A percentile compares a stretch with the other conserved stretches of the same genome.
phyloP scores from a whole-genome alignment of 2,797 vertebrate genomes.

The Toxotes lorentzi region DNA sequence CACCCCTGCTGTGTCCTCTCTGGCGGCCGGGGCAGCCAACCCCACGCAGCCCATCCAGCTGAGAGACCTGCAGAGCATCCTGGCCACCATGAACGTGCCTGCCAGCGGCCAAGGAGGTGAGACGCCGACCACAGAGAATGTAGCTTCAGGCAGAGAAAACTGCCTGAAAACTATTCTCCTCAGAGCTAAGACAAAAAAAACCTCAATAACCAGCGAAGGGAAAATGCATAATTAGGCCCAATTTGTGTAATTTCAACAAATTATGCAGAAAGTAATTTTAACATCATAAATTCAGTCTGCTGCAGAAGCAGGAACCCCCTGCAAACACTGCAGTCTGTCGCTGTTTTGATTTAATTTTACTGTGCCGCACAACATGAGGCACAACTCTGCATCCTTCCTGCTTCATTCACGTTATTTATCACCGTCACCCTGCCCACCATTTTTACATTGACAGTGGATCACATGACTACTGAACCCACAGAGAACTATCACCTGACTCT shows the following conservation, averaged over 20 bases:
- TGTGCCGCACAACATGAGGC: background rate
- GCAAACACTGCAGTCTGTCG: background rate
- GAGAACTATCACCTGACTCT: no score
- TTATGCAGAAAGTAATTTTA: slow-evolving; percentile 25
- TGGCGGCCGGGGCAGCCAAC: slow-evolving; percentile 87
- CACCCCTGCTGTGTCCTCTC: slow-evolving; percentile 84
- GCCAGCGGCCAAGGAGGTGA: slow-evolving; percentile 91
- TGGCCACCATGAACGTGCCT: slow-evolving; percentile 97
- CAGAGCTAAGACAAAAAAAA: background rate
- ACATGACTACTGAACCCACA: no score
- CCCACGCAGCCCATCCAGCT: slow-evolving; percentile 96
- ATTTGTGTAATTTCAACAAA: slow-evolving; percentile 13
- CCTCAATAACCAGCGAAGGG: background rate
- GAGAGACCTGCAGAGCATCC: slow-evolving; percentile 97
- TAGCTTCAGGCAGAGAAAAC: background rate
- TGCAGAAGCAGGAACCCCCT: slow-evolving; percentile 12
- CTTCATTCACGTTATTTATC: slow-evolving; percentile 6
- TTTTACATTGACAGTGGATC: no score
- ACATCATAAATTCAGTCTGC: slow-evolving; percentile 3
- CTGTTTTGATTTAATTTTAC: slow-evolving; percentile 20
- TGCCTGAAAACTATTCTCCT: background rate
- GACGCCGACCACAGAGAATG: background rate
- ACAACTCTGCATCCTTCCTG: background rate
- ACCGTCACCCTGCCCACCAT: no score
- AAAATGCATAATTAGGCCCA: slow-evolving; percentile 20